Conservation (phyloP, 2,888 invertebrate species). For the Melanchra persicariae region DNA sequence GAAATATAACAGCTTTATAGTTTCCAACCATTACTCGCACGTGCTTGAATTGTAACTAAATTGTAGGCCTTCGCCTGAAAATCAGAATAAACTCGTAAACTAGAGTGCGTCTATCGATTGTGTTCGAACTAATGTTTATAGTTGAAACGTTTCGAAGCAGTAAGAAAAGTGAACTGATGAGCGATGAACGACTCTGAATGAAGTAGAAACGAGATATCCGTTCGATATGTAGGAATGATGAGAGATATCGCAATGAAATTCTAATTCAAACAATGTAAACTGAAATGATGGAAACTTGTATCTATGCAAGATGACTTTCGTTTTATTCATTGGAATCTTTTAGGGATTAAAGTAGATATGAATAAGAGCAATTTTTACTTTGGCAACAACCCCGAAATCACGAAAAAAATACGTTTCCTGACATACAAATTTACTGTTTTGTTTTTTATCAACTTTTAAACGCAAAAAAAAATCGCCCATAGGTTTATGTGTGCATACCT, state of each 20-base stretch:
- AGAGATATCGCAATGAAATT: conserved; percentile 41
- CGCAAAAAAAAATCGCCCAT: too few relatives aligned
- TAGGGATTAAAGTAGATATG: too few relatives aligned
- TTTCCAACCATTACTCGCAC: conserved; percentile 10
- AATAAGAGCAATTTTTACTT: too few relatives aligned
- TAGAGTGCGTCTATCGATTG: conserved; percentile 14
- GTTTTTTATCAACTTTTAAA: too few relatives aligned
- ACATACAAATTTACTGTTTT: too few relatives aligned
- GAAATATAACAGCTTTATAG: not conserved
- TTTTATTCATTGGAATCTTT: too few relatives aligned
- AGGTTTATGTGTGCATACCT: too few relatives aligned
- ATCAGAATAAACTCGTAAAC: conserved; percentile 20
- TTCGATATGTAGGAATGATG: conserved; percentile 42
- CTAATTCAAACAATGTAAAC: conserved; percentile 25
- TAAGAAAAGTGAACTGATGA: conserved; percentile 19
- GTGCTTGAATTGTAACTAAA: not conserved
- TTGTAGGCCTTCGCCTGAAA: conserved; percentile 15
- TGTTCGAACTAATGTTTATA: conserved; percentile 28
- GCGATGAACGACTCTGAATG: conserved; percentile 12
- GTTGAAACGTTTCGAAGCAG: conserved; percentile 17
- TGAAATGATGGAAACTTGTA: not conserved
- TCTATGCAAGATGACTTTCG: too few relatives aligned
- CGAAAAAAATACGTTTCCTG: too few relatives aligned
- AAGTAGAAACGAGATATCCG: conserved; percentile 23
- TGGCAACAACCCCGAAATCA: too few relatives aligned